Conservation (phyloP, 2,888 invertebrate species). For the Panopea generosa region DNA sequence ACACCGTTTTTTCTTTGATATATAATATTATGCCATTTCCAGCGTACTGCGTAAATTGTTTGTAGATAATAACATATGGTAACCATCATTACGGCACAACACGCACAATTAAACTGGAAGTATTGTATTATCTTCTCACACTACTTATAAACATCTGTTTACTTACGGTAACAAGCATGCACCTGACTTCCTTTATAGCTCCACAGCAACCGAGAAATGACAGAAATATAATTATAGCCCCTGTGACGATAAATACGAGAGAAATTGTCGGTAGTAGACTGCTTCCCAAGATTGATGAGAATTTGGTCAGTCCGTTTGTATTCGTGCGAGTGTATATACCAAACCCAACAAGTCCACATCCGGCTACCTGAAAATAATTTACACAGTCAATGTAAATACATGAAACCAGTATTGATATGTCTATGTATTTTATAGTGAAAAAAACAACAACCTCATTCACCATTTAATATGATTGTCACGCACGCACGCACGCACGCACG, state of each 20-base stretch:
- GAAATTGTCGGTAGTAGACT: slow-evolving; percentile 95
- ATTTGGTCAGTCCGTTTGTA: slow-evolving; percentile 93
- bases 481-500: too few relatives aligned
- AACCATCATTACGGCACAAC: too few relatives aligned
- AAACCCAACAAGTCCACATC: slow-evolving; percentile 88
- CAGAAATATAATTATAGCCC: slow-evolving; percentile 92
- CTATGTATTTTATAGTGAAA: slow-evolving; percentile 4
- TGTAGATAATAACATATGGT: too few relatives aligned
- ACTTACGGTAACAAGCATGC: slow-evolving; percentile 94
- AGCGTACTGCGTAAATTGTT: too few relatives aligned
- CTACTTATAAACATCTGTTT: too few relatives aligned
- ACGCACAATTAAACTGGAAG: too few relatives aligned
- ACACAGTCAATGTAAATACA: not conserved
- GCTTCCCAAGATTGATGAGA: slow-evolving; percentile 89
- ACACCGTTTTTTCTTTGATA: too few relatives aligned
- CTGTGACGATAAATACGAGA: slow-evolving; percentile 93
- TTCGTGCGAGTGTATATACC: slow-evolving; percentile 95
- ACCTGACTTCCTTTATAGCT: slow-evolving; percentile 96
- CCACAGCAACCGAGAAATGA: slow-evolving; percentile 97
- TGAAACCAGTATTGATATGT: too few relatives aligned
- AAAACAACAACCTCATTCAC: too few relatives aligned
- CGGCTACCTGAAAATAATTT: slow-evolving; percentile 71
- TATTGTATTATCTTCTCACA: too few relatives aligned
- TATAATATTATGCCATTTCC: too few relatives aligned
- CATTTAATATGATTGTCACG: too few relatives aligned